Conservation (phyloP, 2,888 invertebrate species). For the Dastarcus helophoroides region DNA sequence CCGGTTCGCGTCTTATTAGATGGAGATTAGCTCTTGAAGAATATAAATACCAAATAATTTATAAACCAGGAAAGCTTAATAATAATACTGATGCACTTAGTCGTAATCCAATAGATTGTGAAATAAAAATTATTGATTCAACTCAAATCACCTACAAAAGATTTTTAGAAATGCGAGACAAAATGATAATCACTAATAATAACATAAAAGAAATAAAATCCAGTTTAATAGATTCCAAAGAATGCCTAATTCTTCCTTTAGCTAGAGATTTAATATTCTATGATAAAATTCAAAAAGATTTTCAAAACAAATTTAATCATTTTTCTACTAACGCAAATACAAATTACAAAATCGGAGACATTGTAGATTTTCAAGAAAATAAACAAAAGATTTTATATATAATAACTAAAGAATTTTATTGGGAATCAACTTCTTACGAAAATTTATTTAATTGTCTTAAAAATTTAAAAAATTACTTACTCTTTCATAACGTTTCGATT, state of each 20-base stretch:
- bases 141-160: too few relatives aligned
- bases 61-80: conserved; percentile 23
- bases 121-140: too few relatives aligned
- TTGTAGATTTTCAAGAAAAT: background rate
- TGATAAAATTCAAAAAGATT: background rate
- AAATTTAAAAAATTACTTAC: too few relatives aligned
- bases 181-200: background rate
- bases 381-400: conserved; percentile 2
- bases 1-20: conserved; percentile 20
- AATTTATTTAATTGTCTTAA: too few relatives aligned
- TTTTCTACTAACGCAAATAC: too few relatives aligned
- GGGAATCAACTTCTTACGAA: too few relatives aligned
- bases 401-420: too few relatives aligned
- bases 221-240: background rate
- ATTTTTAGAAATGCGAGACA: too few relatives aligned
- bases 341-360: background rate
- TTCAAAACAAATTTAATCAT: too few relatives aligned
- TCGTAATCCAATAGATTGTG: conserved; percentile 10
- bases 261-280: conserved; percentile 1
- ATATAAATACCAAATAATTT: conserved; percentile 22
- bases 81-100: conserved; percentile 18
- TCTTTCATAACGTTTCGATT: too few relatives aligned
- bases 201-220: conserved; percentile 2
- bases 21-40: conserved; percentile 25
- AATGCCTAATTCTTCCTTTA: background rate